Evolutionary conservation across 2,113 vertebrate species (phyloP).

Genomic region (Pteronura brasiliensis): DNA sequence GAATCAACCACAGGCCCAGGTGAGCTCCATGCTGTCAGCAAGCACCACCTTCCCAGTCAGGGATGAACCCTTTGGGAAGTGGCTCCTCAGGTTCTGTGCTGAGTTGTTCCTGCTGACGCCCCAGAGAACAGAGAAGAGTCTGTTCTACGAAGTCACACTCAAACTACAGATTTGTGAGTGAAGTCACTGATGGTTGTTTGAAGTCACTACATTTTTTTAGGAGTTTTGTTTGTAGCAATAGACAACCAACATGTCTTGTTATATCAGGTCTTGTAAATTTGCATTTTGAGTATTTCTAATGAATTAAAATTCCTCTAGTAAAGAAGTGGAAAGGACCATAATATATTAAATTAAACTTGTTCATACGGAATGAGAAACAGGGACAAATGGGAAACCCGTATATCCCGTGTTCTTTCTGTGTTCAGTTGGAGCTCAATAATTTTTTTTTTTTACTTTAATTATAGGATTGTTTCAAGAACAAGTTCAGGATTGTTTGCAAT

Average conservation of each 20-base stretch:
- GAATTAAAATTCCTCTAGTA: background rate
- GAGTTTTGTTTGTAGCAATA: background rate
- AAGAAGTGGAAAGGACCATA: background rate
- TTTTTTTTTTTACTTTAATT: background rate
- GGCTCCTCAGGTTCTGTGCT: background rate
- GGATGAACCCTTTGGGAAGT: background rate
- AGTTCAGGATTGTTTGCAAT: slow-evolving; percentile 23
- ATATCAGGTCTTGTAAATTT: background rate
- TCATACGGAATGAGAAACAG: background rate
- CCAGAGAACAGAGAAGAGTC: background rate
- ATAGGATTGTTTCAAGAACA: background rate
- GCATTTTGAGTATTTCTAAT: background rate
- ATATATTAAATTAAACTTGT: background rate
- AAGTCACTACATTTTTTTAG: background rate
- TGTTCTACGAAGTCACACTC: background rate
- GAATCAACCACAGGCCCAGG: background rate
- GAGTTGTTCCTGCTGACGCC: background rate
- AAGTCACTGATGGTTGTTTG: background rate
- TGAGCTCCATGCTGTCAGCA: background rate
- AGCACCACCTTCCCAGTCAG: background rate
- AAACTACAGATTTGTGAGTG: background rate
- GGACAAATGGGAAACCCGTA: background rate
- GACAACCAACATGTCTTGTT: background rate
- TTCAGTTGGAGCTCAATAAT: background rate
- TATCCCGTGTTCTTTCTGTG: background rate